phyloP scores from a whole-genome alignment of 2,888 invertebrate genomes.

The Hylaea fasciaria region DNA sequence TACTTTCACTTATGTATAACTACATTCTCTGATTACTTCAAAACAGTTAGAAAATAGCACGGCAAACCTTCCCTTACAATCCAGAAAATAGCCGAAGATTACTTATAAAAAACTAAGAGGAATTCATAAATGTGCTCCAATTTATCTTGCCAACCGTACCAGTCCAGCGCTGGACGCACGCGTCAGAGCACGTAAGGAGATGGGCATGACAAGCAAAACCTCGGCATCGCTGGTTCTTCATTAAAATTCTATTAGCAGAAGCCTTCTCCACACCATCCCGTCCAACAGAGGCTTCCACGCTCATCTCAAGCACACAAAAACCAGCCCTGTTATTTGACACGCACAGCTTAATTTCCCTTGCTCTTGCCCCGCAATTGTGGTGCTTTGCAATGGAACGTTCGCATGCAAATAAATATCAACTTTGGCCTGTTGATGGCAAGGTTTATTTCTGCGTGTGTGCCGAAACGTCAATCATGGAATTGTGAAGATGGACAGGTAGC shows the following conservation, averaged over 20 bases:
- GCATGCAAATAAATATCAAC: constrained; percentile 15
- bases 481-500: constrained; percentile 62
- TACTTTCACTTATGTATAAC: no score
- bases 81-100: background rate
- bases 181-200: constrained; percentile 77
- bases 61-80: background rate
- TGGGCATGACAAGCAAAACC: constrained; percentile 82
- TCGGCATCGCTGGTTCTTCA: constrained; percentile 80
- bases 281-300: constrained; percentile 27
- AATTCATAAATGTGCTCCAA: constrained; percentile 32
- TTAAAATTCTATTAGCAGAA: constrained; percentile 85
- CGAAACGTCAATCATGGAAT: constrained; percentile 56
- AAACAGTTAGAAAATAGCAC: no score
- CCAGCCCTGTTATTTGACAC: background rate
- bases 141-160: constrained; percentile 56
- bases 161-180: constrained; percentile 55
- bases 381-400: background rate
- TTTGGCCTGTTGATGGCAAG: constrained; percentile 32
- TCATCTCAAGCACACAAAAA: constrained; percentile 38
- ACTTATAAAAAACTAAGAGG: background rate
- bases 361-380: constrained; percentile 22
- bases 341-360: constrained; percentile 36
- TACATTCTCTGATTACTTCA: no score
- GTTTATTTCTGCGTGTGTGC: constrained; percentile 43
- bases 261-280: constrained; percentile 70